These are phyloP conservation scores for Argyresthia goedartella DNA, from an alignment of 2,888 invertebrate genomes.

Conservation along the genomic window DNA sequence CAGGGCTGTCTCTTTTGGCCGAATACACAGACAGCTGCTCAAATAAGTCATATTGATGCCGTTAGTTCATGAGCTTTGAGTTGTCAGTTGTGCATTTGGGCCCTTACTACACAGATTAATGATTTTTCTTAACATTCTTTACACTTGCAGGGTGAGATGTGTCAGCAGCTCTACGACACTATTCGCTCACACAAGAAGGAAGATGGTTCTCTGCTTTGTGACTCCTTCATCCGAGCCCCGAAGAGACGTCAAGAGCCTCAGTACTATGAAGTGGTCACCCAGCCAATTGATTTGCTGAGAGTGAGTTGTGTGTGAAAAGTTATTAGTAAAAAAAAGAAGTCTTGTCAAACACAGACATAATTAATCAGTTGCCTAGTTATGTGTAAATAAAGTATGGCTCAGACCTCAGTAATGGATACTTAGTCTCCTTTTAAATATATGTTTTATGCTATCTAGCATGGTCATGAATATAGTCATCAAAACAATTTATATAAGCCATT, in stretches of 20 bases:
- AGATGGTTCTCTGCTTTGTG: slow-evolving; percentile 91
- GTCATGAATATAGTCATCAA: too few relatives aligned
- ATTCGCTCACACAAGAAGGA: slow-evolving; percentile 92
- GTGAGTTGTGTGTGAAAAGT: slow-evolving; percentile 25
- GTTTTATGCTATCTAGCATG: too few relatives aligned
- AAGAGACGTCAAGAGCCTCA: slow-evolving; percentile 93
- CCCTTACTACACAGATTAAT: neutral
- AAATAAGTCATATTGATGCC: too few relatives aligned
- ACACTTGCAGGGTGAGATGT: slow-evolving; percentile 78
- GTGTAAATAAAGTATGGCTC: too few relatives aligned
- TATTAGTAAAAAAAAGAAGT: too few relatives aligned
- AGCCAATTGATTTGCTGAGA: slow-evolving; percentile 94
- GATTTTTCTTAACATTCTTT: neutral
- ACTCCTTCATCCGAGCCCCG: slow-evolving; percentile 94
- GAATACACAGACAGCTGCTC: too few relatives aligned
- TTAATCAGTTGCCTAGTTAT: too few relatives aligned
- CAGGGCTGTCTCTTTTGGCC: too few relatives aligned
- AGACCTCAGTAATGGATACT: too few relatives aligned
- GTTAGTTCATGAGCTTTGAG: neutral
- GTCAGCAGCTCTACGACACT: slow-evolving; percentile 93
- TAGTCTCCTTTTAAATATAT: too few relatives aligned
- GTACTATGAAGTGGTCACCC: slow-evolving; percentile 92
- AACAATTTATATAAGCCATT: too few relatives aligned
- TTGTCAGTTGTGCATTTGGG: neutral
- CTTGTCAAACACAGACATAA: too few relatives aligned